Evolutionary conservation across 2,797 vertebrate genomes (phyloP).

Genomic region (Typhlichthys eigenmanni): DNA sequence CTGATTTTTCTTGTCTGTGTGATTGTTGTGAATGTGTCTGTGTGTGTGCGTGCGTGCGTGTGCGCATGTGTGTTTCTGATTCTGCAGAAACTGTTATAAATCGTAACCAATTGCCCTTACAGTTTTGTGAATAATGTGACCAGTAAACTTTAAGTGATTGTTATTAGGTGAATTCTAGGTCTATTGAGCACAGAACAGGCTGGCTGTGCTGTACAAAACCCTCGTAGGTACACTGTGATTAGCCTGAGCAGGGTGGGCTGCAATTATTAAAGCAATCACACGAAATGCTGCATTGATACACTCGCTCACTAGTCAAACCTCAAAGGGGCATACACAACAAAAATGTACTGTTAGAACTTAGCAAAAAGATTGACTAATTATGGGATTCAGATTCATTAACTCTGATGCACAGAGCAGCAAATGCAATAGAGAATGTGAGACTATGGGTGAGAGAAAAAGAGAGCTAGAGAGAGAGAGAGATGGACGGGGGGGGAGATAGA

Average conservation of each 20-base stretch:
- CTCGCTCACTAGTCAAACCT: too few species aligned
- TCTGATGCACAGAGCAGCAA: slow-evolving; percentile 21
- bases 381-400: background rate
- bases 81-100: background rate
- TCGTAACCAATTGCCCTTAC: background rate
- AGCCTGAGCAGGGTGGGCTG: too few species aligned
- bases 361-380: background rate
- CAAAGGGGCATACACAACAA: too few species aligned
- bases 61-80: background rate
- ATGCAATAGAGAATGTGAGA: slow-evolving; percentile 6
- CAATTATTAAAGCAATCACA: too few species aligned
- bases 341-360: background rate
- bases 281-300: too few species aligned
- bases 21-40: slow-evolving; percentile 24
- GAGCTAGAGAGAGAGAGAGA: slow-evolving; percentile 30
- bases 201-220: too few species aligned
- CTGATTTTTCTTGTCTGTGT: slow-evolving; percentile 31
- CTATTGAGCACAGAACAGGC: too few species aligned
- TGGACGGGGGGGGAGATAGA: slow-evolving; percentile 37
- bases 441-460: slow-evolving; percentile 17
- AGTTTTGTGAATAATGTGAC: too few species aligned
- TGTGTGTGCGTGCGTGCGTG: slow-evolving; percentile 4
- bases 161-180: too few species aligned
- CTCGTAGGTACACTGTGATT: too few species aligned
- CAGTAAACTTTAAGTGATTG: too few species aligned